Percentiles rank a stretch among this genome's conserved stretches.
These are phyloP conservation scores for Xiphophorus birchmanni DNA, from an alignment of 2,797 vertebrate species.

Conservation along the genomic window DNA sequence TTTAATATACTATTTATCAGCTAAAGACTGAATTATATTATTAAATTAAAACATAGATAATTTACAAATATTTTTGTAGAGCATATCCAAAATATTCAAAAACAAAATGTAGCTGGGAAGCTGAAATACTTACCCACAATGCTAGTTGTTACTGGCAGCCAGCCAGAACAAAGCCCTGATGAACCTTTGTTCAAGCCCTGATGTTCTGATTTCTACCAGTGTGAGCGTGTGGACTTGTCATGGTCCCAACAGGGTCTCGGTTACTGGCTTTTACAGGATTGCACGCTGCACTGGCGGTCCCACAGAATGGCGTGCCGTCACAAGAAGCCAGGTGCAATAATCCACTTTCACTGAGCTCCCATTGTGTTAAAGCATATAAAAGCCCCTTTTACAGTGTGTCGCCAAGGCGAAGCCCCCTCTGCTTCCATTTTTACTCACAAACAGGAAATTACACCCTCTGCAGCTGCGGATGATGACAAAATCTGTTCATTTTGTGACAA, in stretches of 20 bases:
- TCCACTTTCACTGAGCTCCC: conserved; percentile 53
- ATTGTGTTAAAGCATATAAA: conserved; percentile 62
- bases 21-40: too few relatives aligned
- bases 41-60: too few relatives aligned
- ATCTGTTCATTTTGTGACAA: background rate
- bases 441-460: conserved; percentile 17
- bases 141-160: background rate
- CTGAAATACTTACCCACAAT: background rate
- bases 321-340: conserved; percentile 60
- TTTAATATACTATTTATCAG: too few relatives aligned
- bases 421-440: conserved; percentile 31
- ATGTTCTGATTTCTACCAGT: conserved; percentile 40
- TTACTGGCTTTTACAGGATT: conserved; percentile 51
- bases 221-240: conserved; percentile 61
- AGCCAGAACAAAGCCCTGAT: too few relatives aligned
- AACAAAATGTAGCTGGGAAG: too few relatives aligned
- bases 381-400: conserved; percentile 50
- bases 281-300: conserved; percentile 34
- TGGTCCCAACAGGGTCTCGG: conserved; percentile 47
- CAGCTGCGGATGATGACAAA: conserved; percentile 7
- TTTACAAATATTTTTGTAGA: too few relatives aligned
- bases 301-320: conserved; percentile 39
- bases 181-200: conserved; percentile 11
- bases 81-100: too few relatives aligned
- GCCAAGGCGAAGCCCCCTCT: conserved; percentile 32